Base-by-base conservation (phyloP, 2,888 invertebrate species). In the Agonum fuliginosum region DNA sequence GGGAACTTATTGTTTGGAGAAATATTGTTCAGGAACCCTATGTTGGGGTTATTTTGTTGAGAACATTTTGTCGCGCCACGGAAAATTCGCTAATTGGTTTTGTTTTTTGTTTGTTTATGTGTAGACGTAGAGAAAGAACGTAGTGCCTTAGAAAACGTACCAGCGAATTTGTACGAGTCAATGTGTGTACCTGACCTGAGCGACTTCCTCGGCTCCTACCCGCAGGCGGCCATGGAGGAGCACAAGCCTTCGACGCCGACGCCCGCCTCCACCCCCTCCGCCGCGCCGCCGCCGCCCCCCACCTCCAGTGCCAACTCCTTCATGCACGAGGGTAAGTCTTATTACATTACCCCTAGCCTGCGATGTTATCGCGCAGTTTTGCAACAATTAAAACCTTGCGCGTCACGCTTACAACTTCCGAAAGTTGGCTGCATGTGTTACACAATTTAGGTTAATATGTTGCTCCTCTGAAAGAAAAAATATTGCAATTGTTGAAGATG, bases 101-200 rank as follows among this genome's bases (percentile, higher is more conserved):
- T 34, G 34, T 34, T 34, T 34, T n/a, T 34, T 10, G 37, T 43
- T 14, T 43, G 14, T 43, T n/a, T 37, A 12, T 37, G 8, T 37
- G 37, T 54, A 94, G 94, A 95, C 86, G 93, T 94, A 79, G 94
- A 94, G 86, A 92, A 93, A 84, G 94, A 95, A 85, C 90, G 93
- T 71, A 91, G 92, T 4, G 93, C 93, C 69, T 79, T 81, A 51
- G 83, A 82, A 54, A 82, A 83, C 86, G 92, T 92, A 82, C 91
- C 93, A 3, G 90, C 92, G 75, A 93, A 91, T 86, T 90, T 94
- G 88, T 95, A 94, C 90, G 95, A 95, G 86, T 91, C 90, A 84
- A 94, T 93, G 83, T 94, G 93, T 88, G 91, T 94, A 81, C 94
- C 94, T 81, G 94, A 95, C 86, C 87, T 92, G 81, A 90, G 91